Evolutionary conservation across 2,797 vertebrate species (phyloP).

Genomic region (Micrastur ruficollis): DNA sequence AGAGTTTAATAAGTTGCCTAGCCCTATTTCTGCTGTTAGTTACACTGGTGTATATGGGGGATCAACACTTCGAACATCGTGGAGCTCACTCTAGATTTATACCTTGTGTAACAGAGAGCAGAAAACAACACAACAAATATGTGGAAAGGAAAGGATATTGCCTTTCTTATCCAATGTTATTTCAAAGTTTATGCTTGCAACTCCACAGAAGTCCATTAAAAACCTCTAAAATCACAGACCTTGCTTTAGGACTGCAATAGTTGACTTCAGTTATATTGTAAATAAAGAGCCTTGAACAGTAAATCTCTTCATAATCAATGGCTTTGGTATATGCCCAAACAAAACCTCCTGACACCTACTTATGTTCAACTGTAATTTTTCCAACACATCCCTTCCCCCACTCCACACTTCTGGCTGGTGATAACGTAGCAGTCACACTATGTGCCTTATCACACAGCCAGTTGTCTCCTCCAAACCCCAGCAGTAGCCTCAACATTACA

Average conservation of each 20-base stretch:
- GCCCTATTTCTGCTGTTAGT: background rate
- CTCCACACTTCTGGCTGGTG: background rate
- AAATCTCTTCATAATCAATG: conserved; percentile 58
- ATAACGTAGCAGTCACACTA: accelerated
- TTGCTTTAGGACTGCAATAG: conserved; percentile 11
- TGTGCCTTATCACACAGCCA: background rate
- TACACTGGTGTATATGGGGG: background rate
- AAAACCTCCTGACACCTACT: background rate
- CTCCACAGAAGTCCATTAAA: background rate
- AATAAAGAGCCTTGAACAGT: conserved; percentile 36
- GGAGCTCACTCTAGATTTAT: conserved; percentile 9
- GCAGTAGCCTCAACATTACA: background rate
- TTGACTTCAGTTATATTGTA: conserved; percentile 58
- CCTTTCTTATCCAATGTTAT: conserved; percentile 36
- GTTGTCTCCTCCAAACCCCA: background rate
- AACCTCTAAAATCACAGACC: conserved; percentile 15
- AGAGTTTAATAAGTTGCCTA: conserved; percentile 27
- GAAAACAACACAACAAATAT: conserved; percentile 18
- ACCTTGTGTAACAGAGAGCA: background rate
- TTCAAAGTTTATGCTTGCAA: conserved; percentile 45
- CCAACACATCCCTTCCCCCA: background rate
- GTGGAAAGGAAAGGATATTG: conserved; percentile 24
- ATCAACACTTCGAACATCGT: background rate
- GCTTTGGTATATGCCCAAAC: conserved; percentile 17
- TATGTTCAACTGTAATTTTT: background rate